Conservation (phyloP, 1,140 invertebrate species). For the Aphelenchoides fujianensis region DNA sequence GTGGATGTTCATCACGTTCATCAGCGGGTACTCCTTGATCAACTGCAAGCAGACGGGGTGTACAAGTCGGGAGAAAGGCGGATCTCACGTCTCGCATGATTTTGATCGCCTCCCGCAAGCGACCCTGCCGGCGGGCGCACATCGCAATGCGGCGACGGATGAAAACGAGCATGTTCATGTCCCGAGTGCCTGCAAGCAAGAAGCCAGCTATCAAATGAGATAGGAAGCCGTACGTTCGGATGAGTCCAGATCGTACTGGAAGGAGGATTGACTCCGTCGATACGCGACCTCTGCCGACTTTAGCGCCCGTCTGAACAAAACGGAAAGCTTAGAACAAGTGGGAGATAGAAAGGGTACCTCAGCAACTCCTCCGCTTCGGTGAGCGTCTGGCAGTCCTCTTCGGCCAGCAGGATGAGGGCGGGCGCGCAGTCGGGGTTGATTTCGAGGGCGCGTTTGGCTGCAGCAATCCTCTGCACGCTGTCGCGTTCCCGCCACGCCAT, state of each 20-base stretch:
- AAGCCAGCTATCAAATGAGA: conserved; percentile 22
- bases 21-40: conserved; percentile 91
- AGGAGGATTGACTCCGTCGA: conserved; percentile 75
- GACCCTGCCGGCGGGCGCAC: conserved; percentile 89
- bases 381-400: conserved; percentile 90
- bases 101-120: conserved; percentile 89
- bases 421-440: conserved; percentile 89
- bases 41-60: conserved; percentile 67
- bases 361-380: conserved; percentile 67
- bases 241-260: conserved; percentile 77
- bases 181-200: conserved; percentile 66
- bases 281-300: conserved; percentile 84
- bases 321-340: conserved; percentile 69
- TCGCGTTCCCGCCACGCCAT: conserved; percentile 94
- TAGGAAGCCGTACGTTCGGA: conserved; percentile 70
- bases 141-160: conserved; percentile 88
- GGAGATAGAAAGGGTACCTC: conserved; percentile 29
- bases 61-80: conserved; percentile 15
- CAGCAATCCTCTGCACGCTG: conserved; percentile 82
- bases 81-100: conserved; percentile 82
- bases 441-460: conserved; percentile 83
- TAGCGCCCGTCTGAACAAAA: conserved; percentile 79
- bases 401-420: conserved; percentile 88
- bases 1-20: conserved; percentile 91
- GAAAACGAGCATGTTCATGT: conserved; percentile 92